phyloP scores from a whole-genome alignment of 2,888 invertebrate species.

The Melinaea marsaeus region DNA sequence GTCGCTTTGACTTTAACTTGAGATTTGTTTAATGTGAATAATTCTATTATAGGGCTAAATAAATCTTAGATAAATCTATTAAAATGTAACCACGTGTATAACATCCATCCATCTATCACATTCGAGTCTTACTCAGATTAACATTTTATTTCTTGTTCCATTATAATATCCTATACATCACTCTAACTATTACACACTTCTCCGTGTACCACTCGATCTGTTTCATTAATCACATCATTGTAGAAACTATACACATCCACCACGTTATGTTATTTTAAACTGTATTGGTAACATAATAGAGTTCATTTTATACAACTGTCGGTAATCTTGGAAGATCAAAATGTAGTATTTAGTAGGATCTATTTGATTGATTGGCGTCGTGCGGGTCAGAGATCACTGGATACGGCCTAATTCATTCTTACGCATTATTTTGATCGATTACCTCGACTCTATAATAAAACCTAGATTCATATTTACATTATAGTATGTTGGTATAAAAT shows the following conservation, averaged over 20 bases:
- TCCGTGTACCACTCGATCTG: slow-evolving; percentile 52
- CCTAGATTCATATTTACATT: slow-evolving; percentile 10
- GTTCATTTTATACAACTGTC: slow-evolving; percentile 35
- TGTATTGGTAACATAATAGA: slow-evolving; percentile 33
- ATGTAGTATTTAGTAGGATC: slow-evolving; percentile 61
- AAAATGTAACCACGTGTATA: not conserved
- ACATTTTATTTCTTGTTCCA: slow-evolving; percentile 22
- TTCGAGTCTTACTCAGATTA: slow-evolving; percentile 16
- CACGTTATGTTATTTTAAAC: slow-evolving; percentile 32
- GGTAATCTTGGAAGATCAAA: slow-evolving; percentile 38
- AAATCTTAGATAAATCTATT: too few relatives aligned
- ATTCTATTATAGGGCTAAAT: too few relatives aligned
- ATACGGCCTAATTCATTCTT: slow-evolving; percentile 55
- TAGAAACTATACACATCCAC: slow-evolving; percentile 45
- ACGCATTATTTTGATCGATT: slow-evolving; percentile 52
- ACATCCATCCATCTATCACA: not conserved
- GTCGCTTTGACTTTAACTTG: slow-evolving; percentile 10
- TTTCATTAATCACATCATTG: slow-evolving; percentile 66
- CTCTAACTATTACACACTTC: slow-evolving; percentile 61
- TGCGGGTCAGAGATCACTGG: slow-evolving; percentile 62
- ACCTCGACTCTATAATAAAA: slow-evolving; percentile 9
- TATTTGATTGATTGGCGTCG: slow-evolving; percentile 67
- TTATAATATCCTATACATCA: slow-evolving; percentile 54
- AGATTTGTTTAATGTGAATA: not conserved
- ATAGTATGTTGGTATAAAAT: too few relatives aligned